Percentiles rank a stretch among this genome's conserved stretches.
Conservation (phyloP, 2,888 invertebrate genomes). For the Agrotis segetum region DNA sequence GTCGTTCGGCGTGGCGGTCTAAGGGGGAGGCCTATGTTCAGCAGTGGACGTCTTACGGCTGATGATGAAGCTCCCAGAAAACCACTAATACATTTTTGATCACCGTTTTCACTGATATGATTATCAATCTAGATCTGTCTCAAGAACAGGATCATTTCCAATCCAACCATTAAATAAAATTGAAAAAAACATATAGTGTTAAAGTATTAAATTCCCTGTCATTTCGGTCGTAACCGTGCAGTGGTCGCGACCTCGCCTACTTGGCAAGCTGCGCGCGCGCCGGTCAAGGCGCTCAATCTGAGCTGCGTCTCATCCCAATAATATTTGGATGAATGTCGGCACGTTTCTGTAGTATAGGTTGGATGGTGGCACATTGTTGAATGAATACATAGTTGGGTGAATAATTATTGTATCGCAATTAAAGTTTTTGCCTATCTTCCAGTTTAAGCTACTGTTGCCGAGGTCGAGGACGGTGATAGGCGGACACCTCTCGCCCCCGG, state of each 20-base stretch:
- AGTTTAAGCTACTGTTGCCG: too few relatives aligned
- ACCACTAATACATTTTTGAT: too few relatives aligned
- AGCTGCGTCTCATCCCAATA: slow-evolving; percentile 41
- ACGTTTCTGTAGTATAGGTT: slow-evolving; percentile 10
- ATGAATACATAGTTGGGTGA: slow-evolving; percentile 4
- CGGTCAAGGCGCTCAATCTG: slow-evolving; percentile 59
- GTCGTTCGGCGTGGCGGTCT: too few relatives aligned
- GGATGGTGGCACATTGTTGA: slow-evolving; percentile 10
- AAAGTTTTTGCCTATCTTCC: too few relatives aligned
- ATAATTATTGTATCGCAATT: neutral
- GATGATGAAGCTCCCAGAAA: too few relatives aligned
- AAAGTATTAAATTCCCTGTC: slow-evolving; percentile 41
- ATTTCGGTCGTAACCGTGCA: slow-evolving; percentile 41
- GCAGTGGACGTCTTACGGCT: too few relatives aligned
- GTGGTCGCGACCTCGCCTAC: slow-evolving; percentile 58
- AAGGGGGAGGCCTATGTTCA: too few relatives aligned
- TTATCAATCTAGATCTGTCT: too few relatives aligned
- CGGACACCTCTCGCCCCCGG: too few relatives aligned
- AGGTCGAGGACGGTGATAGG: too few relatives aligned
- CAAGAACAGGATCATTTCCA: too few relatives aligned
- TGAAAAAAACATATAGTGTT: slow-evolving; percentile 33
- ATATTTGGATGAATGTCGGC: slow-evolving; percentile 47
- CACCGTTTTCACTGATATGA: too few relatives aligned
- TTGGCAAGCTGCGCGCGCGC: slow-evolving; percentile 61
- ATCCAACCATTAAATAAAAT: neutral